These are phyloP conservation scores for Schizothorax lantsangensis DNA, from an alignment of 2,797 vertebrate species.

Conservation along the genomic window DNA sequence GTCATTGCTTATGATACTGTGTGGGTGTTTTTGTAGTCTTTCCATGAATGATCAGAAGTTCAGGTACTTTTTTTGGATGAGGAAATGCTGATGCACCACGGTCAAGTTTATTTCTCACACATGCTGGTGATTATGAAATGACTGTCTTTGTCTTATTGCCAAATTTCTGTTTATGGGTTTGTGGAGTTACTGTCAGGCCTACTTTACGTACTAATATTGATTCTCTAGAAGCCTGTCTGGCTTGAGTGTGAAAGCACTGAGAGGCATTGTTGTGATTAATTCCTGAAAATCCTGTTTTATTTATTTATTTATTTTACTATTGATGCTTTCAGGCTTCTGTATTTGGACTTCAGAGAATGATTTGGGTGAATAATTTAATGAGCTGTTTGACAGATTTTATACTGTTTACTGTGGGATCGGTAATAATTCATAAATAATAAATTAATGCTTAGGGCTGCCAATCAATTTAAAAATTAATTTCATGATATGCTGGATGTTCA, in stretches of 20 bases:
- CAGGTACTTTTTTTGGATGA: neutral
- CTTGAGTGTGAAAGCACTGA: neutral
- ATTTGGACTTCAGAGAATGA: neutral
- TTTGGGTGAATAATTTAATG: neutral
- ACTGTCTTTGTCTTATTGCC: slow-evolving; percentile 6
- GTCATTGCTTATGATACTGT: neutral
- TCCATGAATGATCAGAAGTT: neutral
- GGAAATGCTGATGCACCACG: neutral
- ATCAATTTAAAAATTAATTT: neutral
- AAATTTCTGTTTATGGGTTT: slow-evolving; percentile 33
- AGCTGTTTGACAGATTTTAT: neutral
- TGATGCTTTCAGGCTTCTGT: neutral
- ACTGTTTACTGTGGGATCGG: neutral
- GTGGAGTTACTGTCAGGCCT: neutral
- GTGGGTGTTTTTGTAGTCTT: neutral
- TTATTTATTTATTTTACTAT: slow-evolving; percentile 1
- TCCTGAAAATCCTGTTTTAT: neutral
- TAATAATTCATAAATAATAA: neutral
- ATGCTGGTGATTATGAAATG: neutral
- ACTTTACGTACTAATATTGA: slow-evolving; percentile 18
- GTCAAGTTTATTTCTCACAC: neutral
- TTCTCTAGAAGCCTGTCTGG: slow-evolving; percentile 27
- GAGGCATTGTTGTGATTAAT: slow-evolving; percentile 26
- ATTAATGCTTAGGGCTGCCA: neutral
- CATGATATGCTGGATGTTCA: neutral